Conservation (phyloP, 2,888 invertebrate genomes). For the Mamestra brassicae region DNA sequence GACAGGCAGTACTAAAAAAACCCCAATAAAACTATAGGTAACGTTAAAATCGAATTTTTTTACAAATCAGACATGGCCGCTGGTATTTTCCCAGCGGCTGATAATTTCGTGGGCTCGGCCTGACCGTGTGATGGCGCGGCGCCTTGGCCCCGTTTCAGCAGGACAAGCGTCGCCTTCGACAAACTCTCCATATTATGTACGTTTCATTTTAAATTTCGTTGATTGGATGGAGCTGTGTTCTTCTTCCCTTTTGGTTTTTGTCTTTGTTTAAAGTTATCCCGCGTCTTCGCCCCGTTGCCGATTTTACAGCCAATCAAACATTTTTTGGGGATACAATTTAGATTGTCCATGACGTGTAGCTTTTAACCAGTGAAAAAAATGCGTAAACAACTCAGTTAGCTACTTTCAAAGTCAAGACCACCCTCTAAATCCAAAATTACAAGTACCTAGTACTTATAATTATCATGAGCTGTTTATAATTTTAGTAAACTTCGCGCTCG, state of each 20-base stretch:
- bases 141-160: conserved; percentile 66
- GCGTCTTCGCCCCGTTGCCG: too few relatives aligned
- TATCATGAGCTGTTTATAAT: too few relatives aligned
- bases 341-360: too few relatives aligned
- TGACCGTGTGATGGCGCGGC: conserved; percentile 58
- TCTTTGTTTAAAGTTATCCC: too few relatives aligned
- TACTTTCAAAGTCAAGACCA: too few relatives aligned
- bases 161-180: conserved; percentile 57
- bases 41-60: conserved; percentile 23
- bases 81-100: conserved; percentile 53
- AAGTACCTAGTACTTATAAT: too few relatives aligned
- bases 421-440: too few relatives aligned
- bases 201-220: conserved; percentile 10
- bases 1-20: conserved; percentile 3
- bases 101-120: conserved; percentile 59
- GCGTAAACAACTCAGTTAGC: too few relatives aligned
- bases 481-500: neutral
- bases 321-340: too few relatives aligned
- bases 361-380: too few relatives aligned
- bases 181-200: conserved; percentile 39
- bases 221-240: neutral
- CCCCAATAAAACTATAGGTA: conserved; percentile 6
- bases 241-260: neutral
- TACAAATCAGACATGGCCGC: conserved; percentile 12
- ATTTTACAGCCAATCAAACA: too few relatives aligned